Conservation (phyloP, 35 echinoderm and acorn worm genomes). For the Heliocidaris tuberculata region DNA sequence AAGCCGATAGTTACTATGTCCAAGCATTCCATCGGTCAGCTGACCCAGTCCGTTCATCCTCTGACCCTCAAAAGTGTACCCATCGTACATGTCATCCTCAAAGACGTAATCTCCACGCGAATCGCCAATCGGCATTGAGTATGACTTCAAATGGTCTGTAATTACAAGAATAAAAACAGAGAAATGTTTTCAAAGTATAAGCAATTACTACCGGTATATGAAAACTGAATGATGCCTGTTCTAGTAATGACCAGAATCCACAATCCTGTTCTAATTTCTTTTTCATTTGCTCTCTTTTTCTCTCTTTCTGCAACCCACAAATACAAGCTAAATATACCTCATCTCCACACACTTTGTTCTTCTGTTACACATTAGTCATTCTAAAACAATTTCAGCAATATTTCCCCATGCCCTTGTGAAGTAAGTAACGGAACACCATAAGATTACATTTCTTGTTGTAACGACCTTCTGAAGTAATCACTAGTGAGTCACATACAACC, state of each 20-base stretch:
- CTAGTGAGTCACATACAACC: not conserved
- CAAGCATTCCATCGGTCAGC: conserved; percentile 85
- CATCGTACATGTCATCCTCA: conserved; percentile 84
- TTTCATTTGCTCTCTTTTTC: too few species aligned
- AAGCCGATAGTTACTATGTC: conserved; percentile 73
- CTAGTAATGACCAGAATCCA: too few species aligned
- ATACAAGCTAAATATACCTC: too few species aligned
- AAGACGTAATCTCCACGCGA: conserved; percentile 55
- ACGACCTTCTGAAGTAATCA: not conserved
- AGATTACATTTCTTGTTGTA: not conserved
- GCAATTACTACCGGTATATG: too few species aligned
- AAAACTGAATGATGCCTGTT: too few species aligned
- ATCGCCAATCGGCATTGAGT: conserved; percentile 71
- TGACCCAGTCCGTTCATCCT: conserved; percentile 75
- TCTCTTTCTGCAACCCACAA: too few species aligned
- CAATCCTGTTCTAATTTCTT: too few species aligned
- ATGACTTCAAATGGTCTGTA: conserved; percentile 84
- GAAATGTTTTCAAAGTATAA: not conserved
- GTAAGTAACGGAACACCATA: not conserved
- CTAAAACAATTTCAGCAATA: not conserved
- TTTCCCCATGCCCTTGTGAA: not conserved
- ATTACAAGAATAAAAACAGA: conserved; percentile 26
- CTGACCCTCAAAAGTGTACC: conserved; percentile 41
- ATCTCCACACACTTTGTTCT: too few species aligned
- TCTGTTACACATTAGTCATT: not conserved